A percentile compares a stretch with the other conserved stretches of the same genome.
Evolutionary conservation across 2,797 vertebrate genomes (phyloP).

Genomic region (Dryobates pubescens): DNA sequence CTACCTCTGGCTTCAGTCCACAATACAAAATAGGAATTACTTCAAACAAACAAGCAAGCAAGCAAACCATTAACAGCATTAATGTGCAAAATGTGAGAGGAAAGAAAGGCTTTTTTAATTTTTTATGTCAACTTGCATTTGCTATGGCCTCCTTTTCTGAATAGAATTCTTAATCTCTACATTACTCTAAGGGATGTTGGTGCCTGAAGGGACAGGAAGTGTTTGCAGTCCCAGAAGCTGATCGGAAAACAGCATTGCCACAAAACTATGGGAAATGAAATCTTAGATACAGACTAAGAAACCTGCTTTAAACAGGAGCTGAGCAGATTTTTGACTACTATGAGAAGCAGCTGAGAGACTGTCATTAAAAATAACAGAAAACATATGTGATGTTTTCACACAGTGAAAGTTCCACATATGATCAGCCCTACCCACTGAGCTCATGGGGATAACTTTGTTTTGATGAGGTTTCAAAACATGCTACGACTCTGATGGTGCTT

Average conservation of each 20-base stretch:
- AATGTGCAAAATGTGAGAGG: neutral
- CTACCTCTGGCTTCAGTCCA: neutral
- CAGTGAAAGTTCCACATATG: neutral
- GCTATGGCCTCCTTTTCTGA: neutral
- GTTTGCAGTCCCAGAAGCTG: neutral
- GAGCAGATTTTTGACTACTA: neutral
- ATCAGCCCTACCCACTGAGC: neutral
- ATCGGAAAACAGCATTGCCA: neutral
- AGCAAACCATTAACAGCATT: neutral
- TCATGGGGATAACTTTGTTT: neutral
- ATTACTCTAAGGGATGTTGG: neutral
- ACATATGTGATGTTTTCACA: slow-evolving; percentile 8
- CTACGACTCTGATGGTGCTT: neutral
- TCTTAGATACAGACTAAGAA: neutral
- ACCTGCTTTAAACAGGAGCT: slow-evolving; percentile 15
- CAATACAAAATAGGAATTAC: neutral
- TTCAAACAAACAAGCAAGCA: neutral
- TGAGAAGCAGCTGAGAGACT: slow-evolving; percentile 22
- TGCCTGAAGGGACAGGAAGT: neutral
- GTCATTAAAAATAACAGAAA: slow-evolving; percentile 52
- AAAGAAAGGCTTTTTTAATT: neutral
- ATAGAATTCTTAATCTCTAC: neutral
- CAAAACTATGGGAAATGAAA: neutral
- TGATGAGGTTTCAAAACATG: neutral
- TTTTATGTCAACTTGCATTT: neutral